Percentiles rank a stretch among this genome's conserved stretches.
These are phyloP conservation scores for Iguana delicatissima DNA, from an alignment of 2,797 vertebrate species.

Conservation along the genomic window DNA sequence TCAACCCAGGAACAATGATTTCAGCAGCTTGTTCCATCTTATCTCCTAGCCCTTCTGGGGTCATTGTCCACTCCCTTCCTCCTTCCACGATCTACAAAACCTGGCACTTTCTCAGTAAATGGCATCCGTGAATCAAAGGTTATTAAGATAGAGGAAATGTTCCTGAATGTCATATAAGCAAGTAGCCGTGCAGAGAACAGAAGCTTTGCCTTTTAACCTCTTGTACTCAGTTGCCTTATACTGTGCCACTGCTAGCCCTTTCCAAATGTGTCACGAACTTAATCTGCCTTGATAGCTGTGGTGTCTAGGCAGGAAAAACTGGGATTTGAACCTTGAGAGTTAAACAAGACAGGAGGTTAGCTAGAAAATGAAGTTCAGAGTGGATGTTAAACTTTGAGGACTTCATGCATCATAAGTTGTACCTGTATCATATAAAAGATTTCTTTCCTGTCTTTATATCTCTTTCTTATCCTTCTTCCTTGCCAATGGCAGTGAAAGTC, in stretches of 20 bases:
- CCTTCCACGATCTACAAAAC: background rate
- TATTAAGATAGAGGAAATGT: background rate
- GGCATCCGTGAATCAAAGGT: background rate
- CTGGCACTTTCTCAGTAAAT: background rate
- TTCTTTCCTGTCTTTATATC: background rate
- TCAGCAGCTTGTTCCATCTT: background rate
- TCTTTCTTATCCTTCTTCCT: background rate
- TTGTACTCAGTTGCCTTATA: background rate
- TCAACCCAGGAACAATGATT: background rate
- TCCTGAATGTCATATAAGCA: too few species aligned
- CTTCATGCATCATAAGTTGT: background rate
- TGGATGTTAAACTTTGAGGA: background rate
- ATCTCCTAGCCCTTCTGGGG: background rate
- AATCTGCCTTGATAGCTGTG: background rate
- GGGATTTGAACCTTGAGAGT: background rate
- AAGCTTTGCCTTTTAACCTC: background rate
- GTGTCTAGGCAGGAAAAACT: background rate
- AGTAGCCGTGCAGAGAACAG: background rate
- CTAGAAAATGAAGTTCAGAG: background rate
- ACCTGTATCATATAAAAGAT: background rate
- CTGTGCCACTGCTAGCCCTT: too few species aligned
- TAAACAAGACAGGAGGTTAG: background rate
- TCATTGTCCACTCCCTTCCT: background rate
- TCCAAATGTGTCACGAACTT: too few species aligned
- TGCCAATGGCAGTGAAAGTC: background rate